Percentiles rank a stretch among this genome's conserved stretches.
phyloP scores from a whole-genome alignment of 2,888 invertebrate species.

The Mylabris sibirica region DNA sequence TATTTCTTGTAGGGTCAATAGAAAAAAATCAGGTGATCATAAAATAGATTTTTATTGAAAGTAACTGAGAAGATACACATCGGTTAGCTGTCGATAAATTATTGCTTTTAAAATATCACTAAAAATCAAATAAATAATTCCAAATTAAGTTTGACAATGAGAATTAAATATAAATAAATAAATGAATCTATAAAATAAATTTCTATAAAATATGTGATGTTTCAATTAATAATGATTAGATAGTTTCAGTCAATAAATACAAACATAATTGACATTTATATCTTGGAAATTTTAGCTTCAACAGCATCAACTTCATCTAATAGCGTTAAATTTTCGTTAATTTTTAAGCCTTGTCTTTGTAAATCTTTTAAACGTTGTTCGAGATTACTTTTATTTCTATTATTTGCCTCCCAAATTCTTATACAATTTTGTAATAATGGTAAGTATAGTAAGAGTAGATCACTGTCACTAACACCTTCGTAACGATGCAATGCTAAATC shows the following conservation, averaged over 20 bases:
- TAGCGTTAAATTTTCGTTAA: constrained; percentile 67
- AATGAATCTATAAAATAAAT: neutral
- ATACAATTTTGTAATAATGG: constrained; percentile 74
- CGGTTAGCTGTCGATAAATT: neutral
- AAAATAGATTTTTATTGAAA: neutral
- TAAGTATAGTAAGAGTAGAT: constrained; percentile 72
- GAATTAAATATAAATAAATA: neutral
- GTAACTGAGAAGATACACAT: neutral
- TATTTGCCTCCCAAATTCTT: constrained; percentile 71
- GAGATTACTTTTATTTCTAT: constrained; percentile 69
- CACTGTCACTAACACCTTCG: constrained; percentile 76
- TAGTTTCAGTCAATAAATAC: neutral
- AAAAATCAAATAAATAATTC: neutral
- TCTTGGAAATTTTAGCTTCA: constrained; percentile 50
- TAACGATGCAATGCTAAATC: constrained; percentile 74
- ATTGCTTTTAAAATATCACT: constrained; percentile 7
- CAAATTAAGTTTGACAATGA: neutral
- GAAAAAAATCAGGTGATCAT: neutral
- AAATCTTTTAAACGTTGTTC: constrained; percentile 69
- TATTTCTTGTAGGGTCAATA: neutral
- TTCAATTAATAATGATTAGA: neutral
- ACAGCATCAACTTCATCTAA: constrained; percentile 72
- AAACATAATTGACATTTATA: neutral
- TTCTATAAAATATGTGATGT: neutral
- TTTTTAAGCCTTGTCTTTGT: constrained; percentile 72